Evolutionary conservation across 2,888 invertebrate genomes (phyloP).

Genomic region (Holacanthella duospinosa): DNA sequence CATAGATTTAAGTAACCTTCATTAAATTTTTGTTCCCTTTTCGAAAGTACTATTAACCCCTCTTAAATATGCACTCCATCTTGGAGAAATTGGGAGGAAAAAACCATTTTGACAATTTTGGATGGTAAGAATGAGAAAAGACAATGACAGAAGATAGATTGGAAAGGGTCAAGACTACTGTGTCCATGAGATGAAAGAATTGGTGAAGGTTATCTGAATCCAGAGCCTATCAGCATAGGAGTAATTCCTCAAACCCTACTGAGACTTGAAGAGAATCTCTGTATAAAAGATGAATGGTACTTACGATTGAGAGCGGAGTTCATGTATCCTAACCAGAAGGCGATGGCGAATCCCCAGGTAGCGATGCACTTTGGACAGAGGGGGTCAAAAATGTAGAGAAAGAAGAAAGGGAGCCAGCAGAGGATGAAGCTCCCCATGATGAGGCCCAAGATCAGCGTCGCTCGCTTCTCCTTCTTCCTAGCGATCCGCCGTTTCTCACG

Average conservation of each 20-base stretch:
- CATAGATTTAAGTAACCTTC: too few relatives aligned
- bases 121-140: too few relatives aligned
- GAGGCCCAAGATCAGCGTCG: slow-evolving; percentile 88
- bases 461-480: slow-evolving; percentile 88
- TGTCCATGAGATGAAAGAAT: not conserved
- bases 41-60: too few relatives aligned
- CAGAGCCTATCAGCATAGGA: too few relatives aligned
- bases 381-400: slow-evolving; percentile 77
- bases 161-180: not conserved
- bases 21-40: too few relatives aligned
- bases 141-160: too few relatives aligned
- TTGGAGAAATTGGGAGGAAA: too few relatives aligned
- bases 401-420: slow-evolving; percentile 95
- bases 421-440: slow-evolving; percentile 98
- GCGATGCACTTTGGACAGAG: slow-evolving; percentile 69
- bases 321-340: slow-evolving; percentile 95
- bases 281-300: too few relatives aligned
- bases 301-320: slow-evolving; percentile 80
- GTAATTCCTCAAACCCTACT: too few relatives aligned
- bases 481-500: slow-evolving; percentile 85
- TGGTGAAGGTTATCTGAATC: not conserved
- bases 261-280: too few relatives aligned
- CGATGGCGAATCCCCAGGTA: slow-evolving; percentile 74
- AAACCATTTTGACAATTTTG: too few relatives aligned
- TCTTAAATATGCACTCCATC: too few relatives aligned